A percentile compares a stretch with the other conserved stretches of the same genome.
Conservation (phyloP, 2,113 vertebrate genomes). For the Hepsetus odoe region DNA sequence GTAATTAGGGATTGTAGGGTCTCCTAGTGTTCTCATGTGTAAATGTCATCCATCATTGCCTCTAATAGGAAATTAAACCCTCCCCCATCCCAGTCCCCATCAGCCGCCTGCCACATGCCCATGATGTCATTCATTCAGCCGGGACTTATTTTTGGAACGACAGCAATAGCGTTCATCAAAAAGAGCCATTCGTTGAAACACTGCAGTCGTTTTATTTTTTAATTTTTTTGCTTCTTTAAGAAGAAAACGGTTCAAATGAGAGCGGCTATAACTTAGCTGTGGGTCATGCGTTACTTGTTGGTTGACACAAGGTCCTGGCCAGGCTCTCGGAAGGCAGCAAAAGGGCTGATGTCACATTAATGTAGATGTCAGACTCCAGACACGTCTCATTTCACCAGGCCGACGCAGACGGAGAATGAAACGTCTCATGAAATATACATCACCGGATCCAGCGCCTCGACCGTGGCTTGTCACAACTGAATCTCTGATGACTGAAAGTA, state of each 20-base stretch:
- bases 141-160: conserved; percentile 25
- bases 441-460: not conserved
- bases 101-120: not conserved
- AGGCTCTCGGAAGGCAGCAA: conserved; percentile 4
- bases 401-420: conserved; percentile 12
- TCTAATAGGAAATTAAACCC: conserved; percentile 52
- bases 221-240: not conserved
- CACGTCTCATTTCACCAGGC: not conserved
- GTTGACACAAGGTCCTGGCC: conserved; percentile 27
- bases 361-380: conserved; percentile 24
- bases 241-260: not conserved
- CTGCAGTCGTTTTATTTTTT: not conserved
- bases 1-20: conserved; percentile 32
- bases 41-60: conserved; percentile 38
- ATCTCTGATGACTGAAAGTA: conserved; percentile 10
- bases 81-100: conserved; percentile 16
- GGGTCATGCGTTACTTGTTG: not conserved
- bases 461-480: conserved; percentile 28
- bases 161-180: conserved; percentile 10
- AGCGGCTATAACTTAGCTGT: not conserved
- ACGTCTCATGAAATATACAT: conserved; percentile 33
- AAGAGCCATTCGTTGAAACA: not conserved
- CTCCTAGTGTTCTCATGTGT: conserved; percentile 38
- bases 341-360: conserved; percentile 16
- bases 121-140: conserved; percentile 30